These are phyloP conservation scores for Pheosia gnoma DNA, from an alignment of 2,888 invertebrate species.

Conservation along the genomic window DNA sequence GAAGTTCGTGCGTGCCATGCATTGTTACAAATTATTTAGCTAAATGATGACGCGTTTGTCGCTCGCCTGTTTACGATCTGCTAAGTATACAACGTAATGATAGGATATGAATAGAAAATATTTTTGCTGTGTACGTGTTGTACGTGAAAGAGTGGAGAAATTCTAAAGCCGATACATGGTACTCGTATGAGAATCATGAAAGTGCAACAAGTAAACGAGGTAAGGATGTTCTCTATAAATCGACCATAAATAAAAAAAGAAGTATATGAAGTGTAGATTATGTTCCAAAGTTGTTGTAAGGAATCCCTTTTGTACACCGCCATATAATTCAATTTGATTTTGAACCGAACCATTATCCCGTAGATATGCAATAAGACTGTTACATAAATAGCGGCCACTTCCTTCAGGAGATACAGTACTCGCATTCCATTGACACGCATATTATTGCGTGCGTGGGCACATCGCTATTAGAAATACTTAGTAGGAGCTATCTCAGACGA, in stretches of 20 bases:
- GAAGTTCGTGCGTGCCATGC: not conserved
- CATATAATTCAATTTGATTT: too few species aligned
- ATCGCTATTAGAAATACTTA: constrained; percentile 2
- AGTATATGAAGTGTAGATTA: not conserved
- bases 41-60: not conserved
- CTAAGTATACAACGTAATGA: not conserved
- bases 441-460: constrained; percentile 2
- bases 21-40: not conserved
- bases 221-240: not conserved
- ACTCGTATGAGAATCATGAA: not conserved
- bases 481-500: not conserved
- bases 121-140: not conserved
- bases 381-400: not conserved
- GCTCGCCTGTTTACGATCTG: not conserved
- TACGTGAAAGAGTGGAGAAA: not conserved
- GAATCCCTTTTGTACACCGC: too few species aligned
- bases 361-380: too few species aligned
- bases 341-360: too few species aligned
- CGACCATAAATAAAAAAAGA: not conserved
- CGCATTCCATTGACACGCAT: not conserved
- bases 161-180: not conserved
- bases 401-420: constrained; percentile 3
- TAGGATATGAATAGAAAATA: not conserved
- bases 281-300: too few species aligned
- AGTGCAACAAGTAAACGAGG: not conserved